phyloP scores from a whole-genome alignment of 2,797 vertebrate species.

The Lerista edwardsae region DNA sequence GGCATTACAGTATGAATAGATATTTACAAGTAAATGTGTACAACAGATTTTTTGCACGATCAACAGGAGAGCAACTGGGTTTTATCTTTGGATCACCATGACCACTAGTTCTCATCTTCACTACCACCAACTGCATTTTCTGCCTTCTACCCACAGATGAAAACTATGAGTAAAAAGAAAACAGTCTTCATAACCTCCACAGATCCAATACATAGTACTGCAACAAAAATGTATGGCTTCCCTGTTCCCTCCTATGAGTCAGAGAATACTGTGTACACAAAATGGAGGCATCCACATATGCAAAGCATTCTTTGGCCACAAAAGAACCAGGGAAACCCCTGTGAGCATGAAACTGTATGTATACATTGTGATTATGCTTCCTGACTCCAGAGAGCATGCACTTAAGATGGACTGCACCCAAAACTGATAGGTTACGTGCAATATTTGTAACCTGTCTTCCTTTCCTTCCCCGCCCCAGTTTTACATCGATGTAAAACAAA shows the following conservation, averaged over 20 bases:
- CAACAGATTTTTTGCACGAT: constrained; percentile 52
- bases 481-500: constrained; percentile 58
- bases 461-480: not conserved
- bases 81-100: constrained; percentile 25
- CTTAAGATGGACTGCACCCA: constrained; percentile 52
- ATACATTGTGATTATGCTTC: not conserved
- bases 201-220: not conserved
- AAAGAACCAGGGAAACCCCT: not conserved
- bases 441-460: constrained; percentile 29
- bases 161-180: constrained; percentile 49
- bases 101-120: constrained; percentile 34
- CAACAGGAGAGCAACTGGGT: constrained; percentile 47
- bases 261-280: not conserved
- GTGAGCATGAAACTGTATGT: not conserved
- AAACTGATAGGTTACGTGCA: constrained; percentile 57
- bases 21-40: constrained; percentile 51
- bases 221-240: not conserved
- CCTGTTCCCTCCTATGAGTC: not conserved
- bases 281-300: not conserved
- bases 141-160: constrained; percentile 54
- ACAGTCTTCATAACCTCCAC: constrained; percentile 23
- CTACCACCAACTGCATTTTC: constrained; percentile 37
- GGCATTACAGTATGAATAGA: constrained; percentile 18
- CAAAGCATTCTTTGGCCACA: not conserved
- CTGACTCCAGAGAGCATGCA: constrained; percentile 48